Evolutionary conservation across 2,797 vertebrate species (phyloP), one percentile per base, ranked within the genome.

Genomic region (Lerista edwardsae): DNA sequence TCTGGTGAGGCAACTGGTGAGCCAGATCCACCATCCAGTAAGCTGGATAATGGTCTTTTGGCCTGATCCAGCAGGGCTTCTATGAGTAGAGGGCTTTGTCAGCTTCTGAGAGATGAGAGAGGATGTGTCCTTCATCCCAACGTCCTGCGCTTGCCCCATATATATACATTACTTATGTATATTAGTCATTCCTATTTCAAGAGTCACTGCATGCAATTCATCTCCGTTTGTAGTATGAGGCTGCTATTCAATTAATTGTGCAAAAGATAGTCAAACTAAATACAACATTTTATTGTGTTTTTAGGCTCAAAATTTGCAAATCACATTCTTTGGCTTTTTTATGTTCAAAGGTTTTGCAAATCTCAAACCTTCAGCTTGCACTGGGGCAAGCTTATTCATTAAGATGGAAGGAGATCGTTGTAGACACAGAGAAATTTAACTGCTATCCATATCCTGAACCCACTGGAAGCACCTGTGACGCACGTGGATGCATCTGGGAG

Each of bases 401-500:
- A 34, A 5, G 76, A 1, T 98, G 98, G 98, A 61, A 88, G 8
- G 6, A 1, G 0, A 36, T 62, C 55, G 27, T 0, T 31, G 7
- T 25, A 1, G 92, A 95, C 3, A 34, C 85, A 15, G 87, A 93
- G 8, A 97, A 96, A 65, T 95, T 98, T 67, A 82, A 97, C 88
- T 98, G 97, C 87, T 6, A 97, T 88, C 97, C 97, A 4, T 97
- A 96, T 51, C 71, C 86, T 1, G 0, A 69, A 21, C 85, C 67
- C 31, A 64, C 92, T n/a, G 86, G 96, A 89, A 51, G 67, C 2
- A 94, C 86, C 34, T 98, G 98, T 84, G 61, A 1, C 31, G 87
- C 86, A 55, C 96, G 96, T 80, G 97, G 96, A 9, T 98, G 97
- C 89, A 92, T 96, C 64, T 98, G 97, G 97, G 17, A 95, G 95